A percentile compares a stretch with the other conserved stretches of the same genome.
Evolutionary conservation across 2,113 vertebrate species (phyloP).

Genomic region (Sinocyclocheilus grahami): DNA sequence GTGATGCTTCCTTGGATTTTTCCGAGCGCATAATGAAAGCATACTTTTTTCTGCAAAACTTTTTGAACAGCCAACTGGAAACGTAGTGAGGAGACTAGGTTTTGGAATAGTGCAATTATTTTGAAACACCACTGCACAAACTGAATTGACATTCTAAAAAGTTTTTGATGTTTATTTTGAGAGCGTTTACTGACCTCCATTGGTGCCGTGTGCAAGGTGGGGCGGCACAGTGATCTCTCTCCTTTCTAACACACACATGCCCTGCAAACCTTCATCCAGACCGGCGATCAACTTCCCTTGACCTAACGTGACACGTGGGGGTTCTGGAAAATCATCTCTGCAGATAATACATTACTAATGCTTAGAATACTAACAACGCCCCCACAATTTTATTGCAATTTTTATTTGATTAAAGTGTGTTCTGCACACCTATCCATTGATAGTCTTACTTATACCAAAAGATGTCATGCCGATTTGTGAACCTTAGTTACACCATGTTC

Average conservation of each 20-base stretch:
- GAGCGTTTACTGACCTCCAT: conserved; percentile 80
- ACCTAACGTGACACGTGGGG: conserved; percentile 84
- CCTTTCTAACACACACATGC: conserved; percentile 91
- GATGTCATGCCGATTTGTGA: neutral
- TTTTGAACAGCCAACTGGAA: neutral
- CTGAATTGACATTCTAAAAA: neutral
- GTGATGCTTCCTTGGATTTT: neutral
- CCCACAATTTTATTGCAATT: no score
- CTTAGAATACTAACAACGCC: neutral
- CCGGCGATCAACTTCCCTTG: conserved; percentile 91
- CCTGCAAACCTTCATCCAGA: conserved; percentile 82
- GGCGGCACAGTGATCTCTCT: conserved; percentile 85
- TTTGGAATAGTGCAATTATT: neutral
- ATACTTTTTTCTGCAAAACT: neutral
- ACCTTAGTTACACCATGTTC: neutral
- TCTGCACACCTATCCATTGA: neutral
- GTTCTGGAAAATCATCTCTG: conserved; percentile 80
- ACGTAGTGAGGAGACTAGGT: neutral
- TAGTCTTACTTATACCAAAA: neutral
- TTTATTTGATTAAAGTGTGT: no score
- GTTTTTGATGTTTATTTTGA: neutral
- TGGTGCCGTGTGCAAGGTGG: conserved; percentile 91
- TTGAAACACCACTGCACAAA: neutral
- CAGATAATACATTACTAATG: neutral
- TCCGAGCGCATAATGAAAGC: neutral